Evolutionary conservation across 2,113 vertebrate genomes (phyloP), one percentile per base, ranked within the genome.

Genomic region (Kobus ellipsiprymnus): DNA sequence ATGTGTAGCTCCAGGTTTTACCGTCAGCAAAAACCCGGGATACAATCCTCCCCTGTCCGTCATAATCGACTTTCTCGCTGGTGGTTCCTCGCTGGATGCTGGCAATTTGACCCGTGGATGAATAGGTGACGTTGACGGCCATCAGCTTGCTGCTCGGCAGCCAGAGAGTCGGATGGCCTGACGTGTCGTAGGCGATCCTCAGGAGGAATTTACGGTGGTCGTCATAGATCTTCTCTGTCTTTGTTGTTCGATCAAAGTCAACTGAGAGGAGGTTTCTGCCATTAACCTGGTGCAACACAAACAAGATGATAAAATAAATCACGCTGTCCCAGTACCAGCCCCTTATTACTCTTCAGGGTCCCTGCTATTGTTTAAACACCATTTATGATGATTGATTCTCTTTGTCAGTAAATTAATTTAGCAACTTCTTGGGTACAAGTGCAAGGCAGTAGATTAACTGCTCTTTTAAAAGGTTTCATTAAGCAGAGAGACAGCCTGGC

Each of bases 191-290:
- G 97, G 99, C 99, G 89, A 99, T 99, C 98, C 99, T 99, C 98
- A 99, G 98, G 40, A 99, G 99, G 96, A 99, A 99, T 98, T 99
- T 99, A 97, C 99, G 99, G 98, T 99, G 99, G 99, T 99, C 99
- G 30, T 99, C 99, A 25, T 99, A 99, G 99, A 99, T 99, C 98
- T 99, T 99, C 98, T 99, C 99, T 10, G 99, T 99, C 99, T 99
- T 99, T 93, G 99, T 99, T 59, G 99, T 99, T 98, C 99, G 99
- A 98, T 99, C 99, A 88, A 99, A 99, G 99, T 99, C 99, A 80
- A 99, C 99, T 0, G 99, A 99, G 91, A 99, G 99, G 98, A 99
- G 99, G 98, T 99, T 99, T 88, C 99, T 99, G 95, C 99, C 99
- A 33, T 99, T 99, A 98, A 99, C 99, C 99, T 99, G 99, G 98